Evolutionary conservation across 2,113 vertebrate genomes (phyloP), one percentile per base, ranked within the genome.

Genomic region (Macroglossus sobrinus): DNA sequence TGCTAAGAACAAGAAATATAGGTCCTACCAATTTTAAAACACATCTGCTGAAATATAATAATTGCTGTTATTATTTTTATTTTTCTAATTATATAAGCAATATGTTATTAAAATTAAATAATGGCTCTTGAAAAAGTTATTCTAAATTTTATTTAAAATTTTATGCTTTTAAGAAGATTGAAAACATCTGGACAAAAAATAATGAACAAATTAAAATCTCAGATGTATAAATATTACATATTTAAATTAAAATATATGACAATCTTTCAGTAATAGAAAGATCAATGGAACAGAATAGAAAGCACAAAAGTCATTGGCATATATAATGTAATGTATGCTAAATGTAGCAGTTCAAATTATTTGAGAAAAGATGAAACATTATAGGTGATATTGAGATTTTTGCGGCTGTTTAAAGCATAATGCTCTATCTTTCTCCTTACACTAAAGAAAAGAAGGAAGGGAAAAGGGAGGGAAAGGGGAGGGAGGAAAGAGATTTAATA

Each of bases 31-130:
- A 86, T 64, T 72, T 84, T 16, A 72, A 78, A 78, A 82, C 14
- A 89, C 50, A 40, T 88, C 69, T 40, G 26, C 16, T 92, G n/a
- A 89, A 92, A 82, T 64, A 71, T 40, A 40, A 79, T 63, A 94
- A 40, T 61, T 53, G 18, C 16, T 75, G 12, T 35, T 76, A 74
- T 38, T 43, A 61, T 38, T 40, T 81, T 50, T 61, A 61, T 59
- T 71, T 45, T 71, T 63, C n/a, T 82, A 28, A 84, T 57, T 89
- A 66, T 72, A 40, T 26, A 90, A 71, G 2, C 4, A 85, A 79
- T 71, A 47, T 87, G 8, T n/a, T 85, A 59, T 47, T 6, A 89
- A 85, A 85, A 63, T 11, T 21, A 33, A 90, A 69, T 21, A 87
- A 63, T 59, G 18, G 0, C 15, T 55, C 19, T 38, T 76, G 38